Evolutionary conservation across 2,113 vertebrate species (phyloP).

Genomic region (Chaetura pelagica): DNA sequence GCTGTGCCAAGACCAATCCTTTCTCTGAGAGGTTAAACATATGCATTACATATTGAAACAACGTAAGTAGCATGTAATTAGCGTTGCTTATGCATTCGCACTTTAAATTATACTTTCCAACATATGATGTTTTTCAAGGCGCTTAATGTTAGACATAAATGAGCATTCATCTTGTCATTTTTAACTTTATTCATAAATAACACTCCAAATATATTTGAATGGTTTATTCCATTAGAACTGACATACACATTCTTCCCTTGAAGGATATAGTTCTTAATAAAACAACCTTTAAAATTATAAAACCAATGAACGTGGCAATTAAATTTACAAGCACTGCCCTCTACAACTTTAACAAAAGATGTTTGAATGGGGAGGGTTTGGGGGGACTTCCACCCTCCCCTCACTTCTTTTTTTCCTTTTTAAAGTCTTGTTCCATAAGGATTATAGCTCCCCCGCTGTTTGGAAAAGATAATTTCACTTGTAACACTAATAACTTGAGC

Average conservation of each 20-base stretch:
- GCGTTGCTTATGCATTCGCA: constrained; percentile 52
- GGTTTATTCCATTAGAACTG: constrained; percentile 55
- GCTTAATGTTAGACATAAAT: constrained; percentile 40
- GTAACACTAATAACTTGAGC: constrained; percentile 86
- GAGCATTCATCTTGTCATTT: constrained; percentile 61
- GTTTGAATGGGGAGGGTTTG: not conserved
- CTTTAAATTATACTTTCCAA: constrained; percentile 62
- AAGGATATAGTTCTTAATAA: constrained; percentile 70
- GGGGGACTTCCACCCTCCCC: not conserved
- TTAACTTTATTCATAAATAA: constrained; percentile 67
- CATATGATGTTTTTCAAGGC: constrained; percentile 54
- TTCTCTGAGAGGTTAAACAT: constrained; percentile 65
- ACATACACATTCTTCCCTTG: not conserved
- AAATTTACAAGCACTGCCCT: constrained; percentile 67
- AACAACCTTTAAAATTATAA: constrained; percentile 66
- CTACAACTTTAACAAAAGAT: constrained; percentile 73
- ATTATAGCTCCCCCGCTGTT: constrained; percentile 86
- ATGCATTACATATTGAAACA: constrained; percentile 71
- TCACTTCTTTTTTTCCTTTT: not conserved
- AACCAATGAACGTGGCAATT: constrained; percentile 65
- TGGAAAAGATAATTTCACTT: constrained; percentile 86
- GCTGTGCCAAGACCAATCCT: constrained; percentile 65
- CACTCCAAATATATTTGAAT: constrained; percentile 55
- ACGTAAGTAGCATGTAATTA: constrained; percentile 69
- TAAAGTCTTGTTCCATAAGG: constrained; percentile 76